Percentiles rank a stretch among this genome's conserved stretches.
These are phyloP conservation scores for Myioborus miniatus DNA, from an alignment of 2,797 vertebrate species.

Conservation along the genomic window DNA sequence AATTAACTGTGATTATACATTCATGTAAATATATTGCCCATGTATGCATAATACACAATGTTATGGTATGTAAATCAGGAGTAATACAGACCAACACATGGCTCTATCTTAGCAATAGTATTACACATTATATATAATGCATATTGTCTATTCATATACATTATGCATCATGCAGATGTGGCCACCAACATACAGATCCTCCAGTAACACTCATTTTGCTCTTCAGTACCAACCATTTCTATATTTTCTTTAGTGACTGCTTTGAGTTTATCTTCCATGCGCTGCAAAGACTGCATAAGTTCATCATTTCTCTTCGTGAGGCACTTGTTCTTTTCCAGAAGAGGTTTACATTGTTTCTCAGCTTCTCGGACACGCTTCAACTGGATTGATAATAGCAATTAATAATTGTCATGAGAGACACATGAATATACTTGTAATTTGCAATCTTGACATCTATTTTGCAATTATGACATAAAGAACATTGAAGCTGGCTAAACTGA, in stretches of 20 bases:
- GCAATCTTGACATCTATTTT: background rate
- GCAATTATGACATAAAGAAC: background rate
- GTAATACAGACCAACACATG: background rate
- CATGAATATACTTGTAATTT: background rate
- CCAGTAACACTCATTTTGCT: background rate
- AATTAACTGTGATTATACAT: background rate
- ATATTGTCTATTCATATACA: background rate
- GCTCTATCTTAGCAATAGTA: background rate
- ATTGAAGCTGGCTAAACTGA: background rate
- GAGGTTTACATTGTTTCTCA: slow-evolving; percentile 95
- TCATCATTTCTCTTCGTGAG: slow-evolving; percentile 95
- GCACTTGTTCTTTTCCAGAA: slow-evolving; percentile 97
- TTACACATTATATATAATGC: background rate
- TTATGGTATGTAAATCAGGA: background rate
- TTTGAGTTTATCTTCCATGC: slow-evolving; percentile 95
- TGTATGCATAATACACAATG: background rate
- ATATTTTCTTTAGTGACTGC: slow-evolving; percentile 89
- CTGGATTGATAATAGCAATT: slow-evolving; percentile 73
- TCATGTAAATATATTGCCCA: background rate
- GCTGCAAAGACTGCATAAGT: slow-evolving; percentile 90
- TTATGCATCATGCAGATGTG: background rate
- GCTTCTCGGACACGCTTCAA: slow-evolving; percentile 94
- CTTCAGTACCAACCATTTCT: slow-evolving; percentile 88
- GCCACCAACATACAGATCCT: background rate
- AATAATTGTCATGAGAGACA: background rate